Conservation (phyloP, 2,888 invertebrate genomes). For the Branchellion lobata region DNA sequence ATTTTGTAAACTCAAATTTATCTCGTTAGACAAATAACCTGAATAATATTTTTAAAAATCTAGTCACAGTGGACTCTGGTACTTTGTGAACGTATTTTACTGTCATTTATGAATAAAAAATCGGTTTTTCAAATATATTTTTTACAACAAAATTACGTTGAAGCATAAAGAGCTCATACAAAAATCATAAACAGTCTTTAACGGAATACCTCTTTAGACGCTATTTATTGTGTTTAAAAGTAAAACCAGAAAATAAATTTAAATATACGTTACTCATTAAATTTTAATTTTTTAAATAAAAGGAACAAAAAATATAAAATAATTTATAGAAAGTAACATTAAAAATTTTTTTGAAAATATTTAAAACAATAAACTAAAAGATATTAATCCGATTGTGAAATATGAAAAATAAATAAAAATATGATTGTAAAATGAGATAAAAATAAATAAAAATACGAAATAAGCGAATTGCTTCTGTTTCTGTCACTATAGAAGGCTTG, state of each 20-base stretch:
- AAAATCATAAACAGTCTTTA: too few species aligned
- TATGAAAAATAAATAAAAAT: not conserved
- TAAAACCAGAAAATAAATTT: too few species aligned
- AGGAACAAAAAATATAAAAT: too few species aligned
- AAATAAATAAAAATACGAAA: not conserved
- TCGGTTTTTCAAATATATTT: too few species aligned
- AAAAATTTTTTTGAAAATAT: not conserved
- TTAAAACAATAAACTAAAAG: not conserved
- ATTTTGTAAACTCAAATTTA: too few species aligned
- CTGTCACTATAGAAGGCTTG: not conserved
- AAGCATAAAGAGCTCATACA: too few species aligned
- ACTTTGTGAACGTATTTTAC: conserved; percentile 31
- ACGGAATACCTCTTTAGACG: too few species aligned
- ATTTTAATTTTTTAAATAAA: too few species aligned
- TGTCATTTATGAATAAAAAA: conserved; percentile 35
- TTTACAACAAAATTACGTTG: too few species aligned
- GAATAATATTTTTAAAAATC: conserved; percentile 31
- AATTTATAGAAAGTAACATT: not conserved
- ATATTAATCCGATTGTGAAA: not conserved
- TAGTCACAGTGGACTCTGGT: conserved; percentile 22
- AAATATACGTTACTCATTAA: too few species aligned
- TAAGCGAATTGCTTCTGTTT: conserved; percentile 5
- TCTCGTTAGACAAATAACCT: conserved; percentile 4
- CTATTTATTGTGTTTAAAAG: too few species aligned
- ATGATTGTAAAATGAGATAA: not conserved